Conservation (phyloP, 2,113 vertebrate species). For the Sturnus vulgaris region DNA sequence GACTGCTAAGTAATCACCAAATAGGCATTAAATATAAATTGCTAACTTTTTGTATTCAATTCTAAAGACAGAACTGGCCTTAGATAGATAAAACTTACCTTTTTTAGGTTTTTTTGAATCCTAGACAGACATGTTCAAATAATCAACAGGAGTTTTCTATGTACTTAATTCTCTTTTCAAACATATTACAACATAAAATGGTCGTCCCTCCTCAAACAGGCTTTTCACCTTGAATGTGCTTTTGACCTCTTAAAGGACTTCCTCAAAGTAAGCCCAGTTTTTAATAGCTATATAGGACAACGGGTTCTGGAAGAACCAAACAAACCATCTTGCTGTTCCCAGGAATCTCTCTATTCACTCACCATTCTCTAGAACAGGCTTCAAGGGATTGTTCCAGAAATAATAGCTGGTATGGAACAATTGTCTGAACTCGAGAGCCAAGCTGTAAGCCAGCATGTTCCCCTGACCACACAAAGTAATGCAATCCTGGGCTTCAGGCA, state of each 20-base stretch:
- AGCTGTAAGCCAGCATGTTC: not conserved
- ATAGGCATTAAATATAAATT: not conserved
- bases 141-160: not conserved
- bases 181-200: not conserved
- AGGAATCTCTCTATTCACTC: not conserved
- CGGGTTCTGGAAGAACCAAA: not conserved
- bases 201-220: not conserved
- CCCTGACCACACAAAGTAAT: not conserved
- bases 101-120: not conserved
- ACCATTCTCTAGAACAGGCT: not conserved
- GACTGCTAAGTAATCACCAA: not conserved
- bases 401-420: not conserved
- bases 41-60: not conserved
- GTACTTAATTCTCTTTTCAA: not conserved
- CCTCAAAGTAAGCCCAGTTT: not conserved
- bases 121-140: not conserved
- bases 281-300: not conserved
- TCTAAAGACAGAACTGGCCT: not conserved
- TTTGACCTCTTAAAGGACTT: not conserved
- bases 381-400: not conserved
- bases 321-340: not conserved
- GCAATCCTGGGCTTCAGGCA: not conserved
- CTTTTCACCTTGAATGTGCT: not conserved
- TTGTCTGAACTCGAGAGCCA: not conserved
- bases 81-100: not conserved